A percentile compares a stretch with the other conserved stretches of the same genome.
phyloP scores from a whole-genome alignment of 2,888 invertebrate species.

The Cataglyphis livida region DNA sequence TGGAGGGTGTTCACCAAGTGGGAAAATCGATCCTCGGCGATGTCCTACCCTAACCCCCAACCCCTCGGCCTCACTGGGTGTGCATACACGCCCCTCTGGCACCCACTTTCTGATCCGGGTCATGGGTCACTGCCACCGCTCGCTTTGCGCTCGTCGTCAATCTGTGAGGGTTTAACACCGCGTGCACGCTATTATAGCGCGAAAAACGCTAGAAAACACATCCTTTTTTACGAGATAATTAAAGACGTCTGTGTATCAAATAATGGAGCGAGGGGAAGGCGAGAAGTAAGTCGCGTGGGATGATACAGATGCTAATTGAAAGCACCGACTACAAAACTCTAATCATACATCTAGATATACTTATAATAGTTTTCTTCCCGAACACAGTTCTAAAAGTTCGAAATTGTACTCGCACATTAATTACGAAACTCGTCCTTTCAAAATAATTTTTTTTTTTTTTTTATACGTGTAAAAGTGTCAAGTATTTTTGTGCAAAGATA shows the following conservation, averaged over 20 bases:
- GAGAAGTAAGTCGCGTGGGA: background rate
- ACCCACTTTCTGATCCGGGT: constrained; percentile 83
- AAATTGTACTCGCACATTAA: background rate
- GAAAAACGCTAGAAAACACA: constrained; percentile 4
- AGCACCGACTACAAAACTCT: background rate
- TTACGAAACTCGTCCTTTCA: background rate
- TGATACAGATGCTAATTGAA: background rate
- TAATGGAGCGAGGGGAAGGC: background rate
- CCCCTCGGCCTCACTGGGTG: constrained; percentile 75
- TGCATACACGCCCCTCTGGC: constrained; percentile 75
- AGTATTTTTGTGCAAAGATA: background rate
- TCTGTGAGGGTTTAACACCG: constrained; percentile 62
- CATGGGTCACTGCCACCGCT: constrained; percentile 85
- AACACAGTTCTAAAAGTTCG: background rate
- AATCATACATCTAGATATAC: background rate
- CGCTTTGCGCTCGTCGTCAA: constrained; percentile 67
- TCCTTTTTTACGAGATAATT: constrained; percentile 22
- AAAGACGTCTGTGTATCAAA: background rate
- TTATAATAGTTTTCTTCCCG: background rate
- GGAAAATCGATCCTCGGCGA: constrained; percentile 79
- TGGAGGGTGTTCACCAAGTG: constrained; percentile 74
- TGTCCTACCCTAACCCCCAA: constrained; percentile 81
- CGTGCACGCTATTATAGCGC: constrained; percentile 39
- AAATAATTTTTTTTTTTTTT: background rate
- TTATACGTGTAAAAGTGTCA: no score